Evolutionary conservation across 2,113 vertebrate species (phyloP).

Genomic region (Varanus salvator): DNA sequence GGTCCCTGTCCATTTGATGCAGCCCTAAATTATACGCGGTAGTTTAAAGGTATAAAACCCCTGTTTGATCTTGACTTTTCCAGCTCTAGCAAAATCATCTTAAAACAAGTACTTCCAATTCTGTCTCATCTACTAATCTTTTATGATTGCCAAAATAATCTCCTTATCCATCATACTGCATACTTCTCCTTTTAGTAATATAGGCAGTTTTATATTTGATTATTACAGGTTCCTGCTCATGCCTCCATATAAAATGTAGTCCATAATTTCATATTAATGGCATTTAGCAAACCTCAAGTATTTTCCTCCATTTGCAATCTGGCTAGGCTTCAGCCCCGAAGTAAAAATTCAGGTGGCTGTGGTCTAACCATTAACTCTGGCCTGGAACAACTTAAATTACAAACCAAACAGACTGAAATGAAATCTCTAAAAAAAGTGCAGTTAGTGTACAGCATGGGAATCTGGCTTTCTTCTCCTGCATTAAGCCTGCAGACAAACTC

Average conservation of each 20-base stretch:
- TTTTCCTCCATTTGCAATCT: conserved; percentile 69
- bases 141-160: not conserved
- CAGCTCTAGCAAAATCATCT: not conserved
- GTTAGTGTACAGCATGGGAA: conserved; percentile 62
- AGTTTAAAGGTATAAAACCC: not conserved
- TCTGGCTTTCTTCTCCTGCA: conserved; percentile 65
- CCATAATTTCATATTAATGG: conserved; percentile 71
- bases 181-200: conserved; percentile 27
- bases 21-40: not conserved
- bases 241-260: conserved; percentile 67
- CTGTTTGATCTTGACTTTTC: not conserved
- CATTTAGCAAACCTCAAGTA: conserved; percentile 74
- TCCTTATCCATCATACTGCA: conserved; percentile 7
- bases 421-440: conserved; percentile 64
- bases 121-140: not conserved
- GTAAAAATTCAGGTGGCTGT: conserved; percentile 73
- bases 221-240: conserved; percentile 55
- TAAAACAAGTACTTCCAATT: not conserved
- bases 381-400: conserved; percentile 68
- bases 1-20: not conserved
- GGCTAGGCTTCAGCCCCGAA: conserved; percentile 64
- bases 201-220: conserved; percentile 64
- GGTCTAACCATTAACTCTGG: conserved; percentile 70
- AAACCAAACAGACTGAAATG: conserved; percentile 71
- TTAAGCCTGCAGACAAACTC: conserved; percentile 65